phyloP scores from a whole-genome alignment of 2,113 vertebrate species.

The Pterocles gutturalis region DNA sequence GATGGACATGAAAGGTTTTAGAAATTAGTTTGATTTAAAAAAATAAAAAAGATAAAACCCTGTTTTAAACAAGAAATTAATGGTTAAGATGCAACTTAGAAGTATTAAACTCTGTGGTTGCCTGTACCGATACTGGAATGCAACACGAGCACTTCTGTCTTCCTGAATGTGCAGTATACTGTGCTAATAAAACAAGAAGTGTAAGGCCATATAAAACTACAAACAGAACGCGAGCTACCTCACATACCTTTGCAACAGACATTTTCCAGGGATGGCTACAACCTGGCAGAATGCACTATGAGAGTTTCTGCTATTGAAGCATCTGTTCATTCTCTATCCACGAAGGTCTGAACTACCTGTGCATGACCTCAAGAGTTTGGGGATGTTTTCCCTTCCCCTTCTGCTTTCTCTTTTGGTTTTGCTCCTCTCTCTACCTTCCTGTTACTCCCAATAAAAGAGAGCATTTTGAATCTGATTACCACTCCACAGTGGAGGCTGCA shows the following conservation, averaged over 20 bases:
- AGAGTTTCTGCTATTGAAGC: not conserved
- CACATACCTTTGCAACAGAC: not conserved
- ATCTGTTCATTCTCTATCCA: not conserved
- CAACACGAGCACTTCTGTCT: accelerated
- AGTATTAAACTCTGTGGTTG: not conserved
- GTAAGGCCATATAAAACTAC: not conserved
- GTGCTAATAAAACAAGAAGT: not conserved
- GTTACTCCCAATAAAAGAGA: not conserved
- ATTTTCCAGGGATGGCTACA: not conserved
- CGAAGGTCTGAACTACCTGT: not conserved
- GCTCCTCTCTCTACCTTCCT: not conserved
- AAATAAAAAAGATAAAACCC: accelerated
- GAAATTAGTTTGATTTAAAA: not conserved
- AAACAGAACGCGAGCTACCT: accelerated
- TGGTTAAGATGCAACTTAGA: not conserved
- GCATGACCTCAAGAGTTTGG: not conserved
- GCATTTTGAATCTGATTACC: not conserved
- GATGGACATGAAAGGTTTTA: not conserved
- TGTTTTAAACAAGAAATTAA: not conserved
- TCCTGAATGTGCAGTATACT: not conserved
- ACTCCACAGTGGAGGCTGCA: not conserved
- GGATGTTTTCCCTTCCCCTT: not conserved
- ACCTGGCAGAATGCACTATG: not conserved
- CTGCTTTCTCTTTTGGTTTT: not conserved
- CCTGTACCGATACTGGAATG: not conserved